Percentiles rank a stretch among this genome's conserved stretches.
Evolutionary conservation across 2,113 vertebrate species (phyloP).

Genomic region (Porphyrio hochstetteri): DNA sequence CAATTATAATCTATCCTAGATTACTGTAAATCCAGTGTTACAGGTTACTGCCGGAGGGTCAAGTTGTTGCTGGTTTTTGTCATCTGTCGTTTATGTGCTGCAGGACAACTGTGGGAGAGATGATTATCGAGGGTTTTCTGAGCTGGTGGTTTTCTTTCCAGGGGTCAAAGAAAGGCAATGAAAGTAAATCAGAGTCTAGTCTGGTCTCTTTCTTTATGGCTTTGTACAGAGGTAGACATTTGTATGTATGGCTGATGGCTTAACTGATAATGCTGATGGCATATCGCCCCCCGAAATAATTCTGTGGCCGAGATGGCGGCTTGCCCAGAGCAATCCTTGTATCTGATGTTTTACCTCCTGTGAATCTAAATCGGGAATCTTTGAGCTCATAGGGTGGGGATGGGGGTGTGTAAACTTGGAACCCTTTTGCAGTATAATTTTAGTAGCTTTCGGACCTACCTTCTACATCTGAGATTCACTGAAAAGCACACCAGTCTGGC

Average conservation of each 20-base stretch:
- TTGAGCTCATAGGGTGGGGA: not conserved
- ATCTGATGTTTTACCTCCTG: not conserved
- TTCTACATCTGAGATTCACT: not conserved
- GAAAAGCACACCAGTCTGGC: not conserved
- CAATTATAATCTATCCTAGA: not conserved
- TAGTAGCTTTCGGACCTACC: not conserved
- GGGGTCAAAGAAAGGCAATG: constrained; percentile 19
- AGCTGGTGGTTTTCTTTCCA: constrained; percentile 6
- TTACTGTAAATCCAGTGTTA: not conserved
- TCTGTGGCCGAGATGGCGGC: not conserved
- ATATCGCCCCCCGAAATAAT: constrained; percentile 20
- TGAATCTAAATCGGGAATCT: constrained; percentile 37
- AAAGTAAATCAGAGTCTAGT: constrained; percentile 21
- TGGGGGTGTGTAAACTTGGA: not conserved
- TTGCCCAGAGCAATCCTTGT: constrained; percentile 30
- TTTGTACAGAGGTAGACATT: not conserved
- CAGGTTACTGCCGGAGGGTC: not conserved
- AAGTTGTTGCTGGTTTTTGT: constrained; percentile 7
- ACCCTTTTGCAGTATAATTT: not conserved
- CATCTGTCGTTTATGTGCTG: not conserved
- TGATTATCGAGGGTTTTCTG: not conserved
- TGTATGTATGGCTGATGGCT: constrained; percentile 30
- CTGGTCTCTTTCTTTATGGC: not conserved
- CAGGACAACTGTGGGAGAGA: not conserved
- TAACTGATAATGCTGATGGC: constrained; percentile 33